Conservation (phyloP, 2,888 invertebrate genomes). For the Hydroisotoma schaefferi region DNA sequence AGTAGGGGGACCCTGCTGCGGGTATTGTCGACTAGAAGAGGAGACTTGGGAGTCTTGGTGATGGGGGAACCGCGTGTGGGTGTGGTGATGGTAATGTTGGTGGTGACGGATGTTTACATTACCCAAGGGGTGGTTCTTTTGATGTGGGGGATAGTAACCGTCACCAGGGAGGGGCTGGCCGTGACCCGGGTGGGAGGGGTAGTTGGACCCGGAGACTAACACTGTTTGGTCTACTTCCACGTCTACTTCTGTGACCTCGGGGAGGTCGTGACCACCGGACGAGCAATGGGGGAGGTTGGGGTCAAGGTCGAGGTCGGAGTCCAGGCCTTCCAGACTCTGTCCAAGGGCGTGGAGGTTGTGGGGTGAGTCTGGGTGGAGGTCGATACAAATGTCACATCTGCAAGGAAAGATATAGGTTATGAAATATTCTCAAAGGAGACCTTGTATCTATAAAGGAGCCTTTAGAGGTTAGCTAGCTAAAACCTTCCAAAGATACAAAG, state of each 20-base stretch:
- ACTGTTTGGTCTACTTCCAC: slow-evolving; percentile 43
- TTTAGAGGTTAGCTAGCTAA: too few species aligned
- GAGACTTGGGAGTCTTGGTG: slow-evolving; percentile 33
- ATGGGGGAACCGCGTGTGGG: slow-evolving; percentile 19
- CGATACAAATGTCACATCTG: slow-evolving; percentile 48
- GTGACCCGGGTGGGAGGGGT: slow-evolving; percentile 4
- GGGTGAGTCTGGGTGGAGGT: slow-evolving; percentile 36
- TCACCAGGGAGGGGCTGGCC: neutral
- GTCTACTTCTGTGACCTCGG: slow-evolving; percentile 46
- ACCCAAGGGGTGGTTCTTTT: neutral
- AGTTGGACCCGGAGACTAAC: slow-evolving; percentile 11
- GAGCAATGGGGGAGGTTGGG: slow-evolving; percentile 36
- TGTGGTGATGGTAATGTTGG: slow-evolving; percentile 20
- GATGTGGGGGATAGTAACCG: slow-evolving; percentile 8
- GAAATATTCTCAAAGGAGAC: too few species aligned
- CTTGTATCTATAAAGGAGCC: too few species aligned
- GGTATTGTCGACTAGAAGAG: slow-evolving; percentile 42
- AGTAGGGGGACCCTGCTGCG: slow-evolving; percentile 18
- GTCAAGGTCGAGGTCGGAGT: slow-evolving; percentile 40
- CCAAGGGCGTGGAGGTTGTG: slow-evolving; percentile 25
- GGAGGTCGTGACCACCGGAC: slow-evolving; percentile 39
- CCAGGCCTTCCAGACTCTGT: slow-evolving; percentile 33
- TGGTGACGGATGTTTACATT: slow-evolving; percentile 18
- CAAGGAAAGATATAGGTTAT: slow-evolving; percentile 16
- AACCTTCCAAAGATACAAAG: too few species aligned